Evolutionary conservation across 2,113 vertebrate species (phyloP).

Genomic region (Canis aureus): DNA sequence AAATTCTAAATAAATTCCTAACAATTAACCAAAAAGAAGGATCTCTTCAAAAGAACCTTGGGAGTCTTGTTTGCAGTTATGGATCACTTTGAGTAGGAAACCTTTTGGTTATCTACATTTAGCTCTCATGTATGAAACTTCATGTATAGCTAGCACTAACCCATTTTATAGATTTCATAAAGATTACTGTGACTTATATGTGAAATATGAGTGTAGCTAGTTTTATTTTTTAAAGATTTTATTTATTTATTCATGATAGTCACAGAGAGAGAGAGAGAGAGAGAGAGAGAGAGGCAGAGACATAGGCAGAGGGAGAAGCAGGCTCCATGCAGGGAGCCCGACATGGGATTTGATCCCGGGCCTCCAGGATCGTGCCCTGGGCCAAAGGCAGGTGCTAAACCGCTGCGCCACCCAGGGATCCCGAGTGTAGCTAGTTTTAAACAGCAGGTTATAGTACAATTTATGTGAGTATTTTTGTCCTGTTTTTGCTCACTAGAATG

Average conservation of each 20-base stretch:
- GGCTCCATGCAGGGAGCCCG: no score
- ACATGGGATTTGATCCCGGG: no score
- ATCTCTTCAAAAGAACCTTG: background rate
- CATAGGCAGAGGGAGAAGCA: no score
- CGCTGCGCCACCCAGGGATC: no score
- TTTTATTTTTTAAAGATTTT: background rate
- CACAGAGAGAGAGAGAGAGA: no score
- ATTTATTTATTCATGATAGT: no score
- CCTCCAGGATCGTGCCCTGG: no score
- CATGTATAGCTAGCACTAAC: background rate
- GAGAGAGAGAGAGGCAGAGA: no score
- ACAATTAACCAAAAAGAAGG: background rate
- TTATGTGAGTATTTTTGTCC: background rate
- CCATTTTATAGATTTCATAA: background rate
- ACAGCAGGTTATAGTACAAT: background rate
- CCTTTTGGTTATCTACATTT: background rate
- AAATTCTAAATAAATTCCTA: slow-evolving; percentile 18
- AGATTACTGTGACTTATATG: background rate
- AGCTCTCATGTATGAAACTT: background rate
- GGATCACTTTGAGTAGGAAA: background rate
- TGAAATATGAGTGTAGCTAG: background rate
- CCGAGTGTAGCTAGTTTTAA: background rate
- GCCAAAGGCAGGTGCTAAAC: no score
- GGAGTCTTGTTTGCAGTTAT: background rate
- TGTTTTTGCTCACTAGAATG: slow-evolving; percentile 31